Base-by-base conservation (phyloP, 2,797 vertebrate genomes). In the Toxotes lorentzi region DNA sequence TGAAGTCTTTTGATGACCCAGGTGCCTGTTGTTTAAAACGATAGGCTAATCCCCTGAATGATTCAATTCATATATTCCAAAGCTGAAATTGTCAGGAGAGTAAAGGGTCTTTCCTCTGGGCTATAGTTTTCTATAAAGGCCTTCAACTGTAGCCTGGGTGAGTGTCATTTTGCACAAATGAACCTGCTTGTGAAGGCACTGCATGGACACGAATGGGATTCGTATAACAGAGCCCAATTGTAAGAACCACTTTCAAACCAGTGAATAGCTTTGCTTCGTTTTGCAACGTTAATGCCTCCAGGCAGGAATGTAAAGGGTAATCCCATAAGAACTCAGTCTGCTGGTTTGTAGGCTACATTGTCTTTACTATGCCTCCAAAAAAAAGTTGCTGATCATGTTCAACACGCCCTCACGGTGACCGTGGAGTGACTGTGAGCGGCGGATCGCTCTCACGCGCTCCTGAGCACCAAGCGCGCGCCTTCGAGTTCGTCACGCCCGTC, bases 361-460 rank as follows among this genome's bases (percentile, higher is more conserved):
- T 45, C 10, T 38, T 27, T 4, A 24, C 14, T 10, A 24, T 51
- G 13, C 12, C 30, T 56, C 5, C 7, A 23, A 34, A 34, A 34
- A 21, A n/a, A 21, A 43, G 32, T 7, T 13, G 40, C 10, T 2
- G 23, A 19, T 4, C 13, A 16, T 38, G 19, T 11, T n/a, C n/a
- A 58, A 0, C 3, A 1, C 58, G 45, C 56, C 59, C 68, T 38
- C 70, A 19, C 24, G 23, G 1, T 60, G 66, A 72, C 77, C 57
- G 68, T 34, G 32, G 35, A 41, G 48, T 43, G 65, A 68, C 62
- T 65, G 43, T 23, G 64, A 41, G 51, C 54, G 14, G 51, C 45
- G 60, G 24, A 23, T 58, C 72, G 32, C 38, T 24, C 23, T 79
- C 57, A 51, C 77, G 84, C 83, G 77, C 74, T 66, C 73, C 12